phyloP scores from a whole-genome alignment of 1,140 invertebrate genomes.

The Paramacrobiotus metropolitanus region DNA sequence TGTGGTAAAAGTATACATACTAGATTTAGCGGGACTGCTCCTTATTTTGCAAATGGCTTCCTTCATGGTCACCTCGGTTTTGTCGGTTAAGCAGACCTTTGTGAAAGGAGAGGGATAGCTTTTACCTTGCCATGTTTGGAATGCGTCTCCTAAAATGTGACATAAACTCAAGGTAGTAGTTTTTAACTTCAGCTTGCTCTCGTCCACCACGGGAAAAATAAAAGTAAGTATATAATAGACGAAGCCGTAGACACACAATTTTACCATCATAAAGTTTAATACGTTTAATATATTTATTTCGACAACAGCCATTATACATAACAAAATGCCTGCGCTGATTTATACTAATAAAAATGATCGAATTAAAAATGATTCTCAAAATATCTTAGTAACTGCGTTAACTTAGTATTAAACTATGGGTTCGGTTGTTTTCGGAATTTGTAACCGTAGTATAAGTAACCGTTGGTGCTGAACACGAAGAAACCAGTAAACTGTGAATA shows the following conservation, averaged over 20 bases:
- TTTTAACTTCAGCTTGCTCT: background rate
- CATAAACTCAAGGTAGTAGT: too few species aligned
- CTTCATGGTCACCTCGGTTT: background rate
- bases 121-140: background rate
- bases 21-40: background rate
- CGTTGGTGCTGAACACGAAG: too few species aligned
- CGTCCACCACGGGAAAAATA: background rate
- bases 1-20: background rate
- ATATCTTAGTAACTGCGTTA: too few species aligned
- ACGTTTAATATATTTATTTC: background rate
- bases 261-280: background rate
- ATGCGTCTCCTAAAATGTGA: background rate
- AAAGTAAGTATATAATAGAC: background rate
- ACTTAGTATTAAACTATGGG: too few species aligned
- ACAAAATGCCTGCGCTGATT: too few species aligned
- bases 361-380: too few species aligned
- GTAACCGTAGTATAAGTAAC: too few species aligned
- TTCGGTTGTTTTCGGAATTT: too few species aligned
- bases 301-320: too few species aligned
- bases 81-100: conserved; percentile 1
- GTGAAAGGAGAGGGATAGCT: background rate
- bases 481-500: too few species aligned
- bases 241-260: background rate
- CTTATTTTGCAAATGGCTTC: background rate
- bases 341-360: too few species aligned